These are phyloP conservation scores for Melanotaenia boesemani DNA, from an alignment of 2,797 vertebrate genomes.

Conservation along the genomic window DNA sequence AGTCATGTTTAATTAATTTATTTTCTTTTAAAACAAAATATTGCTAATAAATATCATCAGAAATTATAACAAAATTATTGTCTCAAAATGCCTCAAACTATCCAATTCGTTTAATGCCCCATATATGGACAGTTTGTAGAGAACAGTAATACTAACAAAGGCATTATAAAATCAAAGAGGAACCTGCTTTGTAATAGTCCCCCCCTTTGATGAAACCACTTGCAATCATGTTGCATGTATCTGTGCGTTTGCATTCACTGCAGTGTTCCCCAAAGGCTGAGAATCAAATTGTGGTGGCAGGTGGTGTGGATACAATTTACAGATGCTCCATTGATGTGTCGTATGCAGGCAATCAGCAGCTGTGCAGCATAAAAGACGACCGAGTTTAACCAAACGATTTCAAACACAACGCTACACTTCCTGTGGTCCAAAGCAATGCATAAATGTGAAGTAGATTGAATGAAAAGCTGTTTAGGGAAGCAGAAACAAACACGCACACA, in stretches of 20 bases:
- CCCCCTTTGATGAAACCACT: not conserved
- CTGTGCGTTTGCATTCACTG: not conserved
- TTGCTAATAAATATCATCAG: too few species aligned
- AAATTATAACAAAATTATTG: too few species aligned
- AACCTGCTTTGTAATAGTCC: not conserved
- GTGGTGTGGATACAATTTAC: slow-evolving; percentile 2
- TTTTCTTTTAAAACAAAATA: too few species aligned
- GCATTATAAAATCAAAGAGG: not conserved
- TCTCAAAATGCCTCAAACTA: not conserved
- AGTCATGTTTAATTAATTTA: too few species aligned
- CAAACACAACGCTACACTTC: not conserved
- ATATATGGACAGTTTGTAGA: not conserved
- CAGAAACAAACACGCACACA: not conserved
- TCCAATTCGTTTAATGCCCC: not conserved
- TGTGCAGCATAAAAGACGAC: not conserved
- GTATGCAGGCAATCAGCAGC: not conserved
- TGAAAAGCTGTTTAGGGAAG: not conserved
- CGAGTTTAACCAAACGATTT: not conserved
- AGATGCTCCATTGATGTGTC: not conserved
- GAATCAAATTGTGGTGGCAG: not conserved
- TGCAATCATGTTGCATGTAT: not conserved
- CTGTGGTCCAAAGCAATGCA: not conserved
- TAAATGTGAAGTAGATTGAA: not conserved
- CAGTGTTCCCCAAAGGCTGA: not conserved
- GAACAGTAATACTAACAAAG: not conserved